Conservation (phyloP, 2,888 invertebrate genomes). For the Galerucella pusilla region DNA sequence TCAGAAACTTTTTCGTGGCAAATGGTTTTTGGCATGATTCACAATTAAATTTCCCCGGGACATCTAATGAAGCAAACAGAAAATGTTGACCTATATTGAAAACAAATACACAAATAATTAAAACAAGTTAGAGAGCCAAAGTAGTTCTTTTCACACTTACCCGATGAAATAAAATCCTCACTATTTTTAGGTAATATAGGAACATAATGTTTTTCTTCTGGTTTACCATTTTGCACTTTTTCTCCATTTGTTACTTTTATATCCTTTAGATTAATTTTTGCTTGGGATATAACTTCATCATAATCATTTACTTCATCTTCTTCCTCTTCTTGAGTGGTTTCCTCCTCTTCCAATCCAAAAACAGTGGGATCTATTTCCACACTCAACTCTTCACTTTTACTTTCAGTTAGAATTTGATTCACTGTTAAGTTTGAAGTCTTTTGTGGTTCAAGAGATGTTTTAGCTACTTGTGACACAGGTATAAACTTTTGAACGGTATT, state of each 20-base stretch:
- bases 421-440: constrained; percentile 50
- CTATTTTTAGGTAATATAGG: constrained; percentile 53
- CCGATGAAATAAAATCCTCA: constrained; percentile 51
- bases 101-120: constrained; percentile 53
- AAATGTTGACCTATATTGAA: constrained; percentile 58
- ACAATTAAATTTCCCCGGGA: constrained; percentile 51
- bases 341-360: constrained; percentile 53
- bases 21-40: constrained; percentile 58
- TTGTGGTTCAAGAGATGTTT: constrained; percentile 19
- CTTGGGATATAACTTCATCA: constrained; percentile 58
- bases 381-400: constrained; percentile 61
- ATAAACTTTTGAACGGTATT: constrained; percentile 58
- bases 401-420: constrained; percentile 55
- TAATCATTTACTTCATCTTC: constrained; percentile 54
- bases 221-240: constrained; percentile 47
- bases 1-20: constrained; percentile 54
- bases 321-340: constrained; percentile 46
- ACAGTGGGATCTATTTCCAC: constrained; percentile 62
- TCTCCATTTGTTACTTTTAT: constrained; percentile 47
- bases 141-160: constrained; percentile 46
- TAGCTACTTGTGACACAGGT: constrained; percentile 45
- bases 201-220: constrained; percentile 48
- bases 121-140: not conserved
- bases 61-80: constrained; percentile 51
- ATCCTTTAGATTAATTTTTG: constrained; percentile 52